Percentiles rank a stretch among this genome's conserved stretches.
Evolutionary conservation across 2,113 vertebrate species (phyloP).

Genomic region (Saguinus midas): DNA sequence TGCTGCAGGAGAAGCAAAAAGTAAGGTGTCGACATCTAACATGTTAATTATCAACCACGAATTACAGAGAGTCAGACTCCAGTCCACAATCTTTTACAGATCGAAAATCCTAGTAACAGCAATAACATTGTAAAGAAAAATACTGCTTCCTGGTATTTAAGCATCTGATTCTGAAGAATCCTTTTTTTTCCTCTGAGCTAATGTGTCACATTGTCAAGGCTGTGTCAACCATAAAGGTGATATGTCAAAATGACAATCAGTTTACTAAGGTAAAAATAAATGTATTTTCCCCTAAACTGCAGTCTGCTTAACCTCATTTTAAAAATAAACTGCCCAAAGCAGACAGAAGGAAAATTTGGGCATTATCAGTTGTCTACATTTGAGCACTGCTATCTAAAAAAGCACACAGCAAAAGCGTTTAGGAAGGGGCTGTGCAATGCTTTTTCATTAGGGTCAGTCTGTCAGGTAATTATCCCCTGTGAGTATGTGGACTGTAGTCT

Average conservation of each 20-base stretch:
- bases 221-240: slow-evolving; percentile 6
- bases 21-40: not conserved
- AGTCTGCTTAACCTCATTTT: slow-evolving; percentile 52
- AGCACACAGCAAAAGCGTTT: not conserved
- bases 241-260: slow-evolving; percentile 36
- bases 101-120: not conserved
- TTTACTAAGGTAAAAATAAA: slow-evolving; percentile 46
- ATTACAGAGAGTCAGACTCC: not conserved
- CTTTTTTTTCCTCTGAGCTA: not conserved
- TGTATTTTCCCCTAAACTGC: not conserved
- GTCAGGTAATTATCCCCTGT: slow-evolving; percentile 41
- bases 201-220: slow-evolving; percentile 36
- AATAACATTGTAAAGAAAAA: not conserved
- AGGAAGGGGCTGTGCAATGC: not conserved
- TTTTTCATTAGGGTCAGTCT: slow-evolving; percentile 44
- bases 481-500: not conserved
- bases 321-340: slow-evolving; percentile 38
- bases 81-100: not conserved
- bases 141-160: not conserved
- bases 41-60: not conserved
- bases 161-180: not conserved
- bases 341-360: not conserved
- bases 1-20: not conserved
- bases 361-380: not conserved
- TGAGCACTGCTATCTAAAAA: not conserved